Conservation (phyloP, 1,140 invertebrate species). For the Zaprionus nigranus region DNA sequence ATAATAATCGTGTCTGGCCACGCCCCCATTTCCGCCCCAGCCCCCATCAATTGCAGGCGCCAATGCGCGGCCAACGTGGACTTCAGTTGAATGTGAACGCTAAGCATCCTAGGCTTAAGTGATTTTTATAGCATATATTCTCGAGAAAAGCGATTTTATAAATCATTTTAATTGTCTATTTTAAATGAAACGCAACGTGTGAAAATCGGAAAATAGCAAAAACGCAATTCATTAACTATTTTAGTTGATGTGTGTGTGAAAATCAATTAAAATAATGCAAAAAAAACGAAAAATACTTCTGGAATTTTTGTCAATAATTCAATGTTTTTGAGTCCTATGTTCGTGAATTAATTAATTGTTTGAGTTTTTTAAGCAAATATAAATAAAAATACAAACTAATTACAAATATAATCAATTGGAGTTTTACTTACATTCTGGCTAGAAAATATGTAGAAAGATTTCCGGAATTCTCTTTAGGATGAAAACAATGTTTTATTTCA, state of each 20-base stretch:
- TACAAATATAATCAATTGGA: conserved; percentile 57
- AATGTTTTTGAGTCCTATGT: conserved; percentile 77
- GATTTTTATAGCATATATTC: conserved; percentile 71
- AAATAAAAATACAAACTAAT: conserved; percentile 81
- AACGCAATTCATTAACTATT: conserved; percentile 56
- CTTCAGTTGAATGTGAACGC: conserved; percentile 72
- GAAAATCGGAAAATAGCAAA: conserved; percentile 40
- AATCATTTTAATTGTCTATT: conserved; percentile 83
- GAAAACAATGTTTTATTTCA: neutral
- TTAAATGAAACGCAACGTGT: conserved; percentile 60
- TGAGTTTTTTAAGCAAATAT: conserved; percentile 78
- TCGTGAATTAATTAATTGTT: conserved; percentile 72
- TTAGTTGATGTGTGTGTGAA: conserved; percentile 75
- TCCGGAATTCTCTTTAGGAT: neutral
- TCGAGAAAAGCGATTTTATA: conserved; percentile 71
- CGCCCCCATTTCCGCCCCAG: conserved; percentile 1
- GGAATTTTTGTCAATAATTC: conserved; percentile 79
- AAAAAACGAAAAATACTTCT: conserved; percentile 55
- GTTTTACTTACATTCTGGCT: conserved; percentile 28
- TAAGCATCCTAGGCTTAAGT: conserved; percentile 76
- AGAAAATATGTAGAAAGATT: neutral
- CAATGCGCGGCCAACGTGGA: conserved; percentile 43
- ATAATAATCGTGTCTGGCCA: conserved; percentile 40
- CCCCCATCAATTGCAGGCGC: conserved; percentile 25
- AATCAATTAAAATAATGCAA: neutral